Percentiles rank a stretch among this genome's conserved stretches.
Evolutionary conservation across 2,797 vertebrate species (phyloP).

Genomic region (Melanotaenia trifasciata): DNA sequence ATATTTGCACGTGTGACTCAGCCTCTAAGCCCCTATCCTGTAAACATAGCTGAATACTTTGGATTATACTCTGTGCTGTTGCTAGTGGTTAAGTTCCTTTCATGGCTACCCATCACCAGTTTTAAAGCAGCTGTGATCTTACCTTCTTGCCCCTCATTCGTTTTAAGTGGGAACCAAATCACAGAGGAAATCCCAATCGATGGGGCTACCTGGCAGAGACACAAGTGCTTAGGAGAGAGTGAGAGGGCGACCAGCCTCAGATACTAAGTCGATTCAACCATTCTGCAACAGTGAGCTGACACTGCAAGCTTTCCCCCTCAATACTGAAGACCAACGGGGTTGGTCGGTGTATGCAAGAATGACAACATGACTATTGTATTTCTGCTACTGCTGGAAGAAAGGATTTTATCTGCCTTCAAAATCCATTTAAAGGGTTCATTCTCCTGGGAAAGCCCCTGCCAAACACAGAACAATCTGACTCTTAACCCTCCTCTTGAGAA

Average conservation of each 20-base stretch:
- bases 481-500: constrained; percentile 73
- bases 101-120: constrained; percentile 42
- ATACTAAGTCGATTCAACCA: constrained; percentile 66
- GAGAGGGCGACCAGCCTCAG: constrained; percentile 47
- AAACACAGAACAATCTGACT: constrained; percentile 63
- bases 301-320: constrained; percentile 68
- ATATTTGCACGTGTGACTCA: constrained; percentile 21
- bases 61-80: constrained; percentile 16
- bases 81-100: constrained; percentile 39
- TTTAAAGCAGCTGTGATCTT: constrained; percentile 51
- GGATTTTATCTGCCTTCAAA: constrained; percentile 76
- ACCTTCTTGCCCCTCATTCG: constrained; percentile 58
- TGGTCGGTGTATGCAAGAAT: constrained; percentile 63
- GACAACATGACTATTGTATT: constrained; percentile 78
- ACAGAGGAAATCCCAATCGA: constrained; percentile 72
- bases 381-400: constrained; percentile 65
- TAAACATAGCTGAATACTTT: constrained; percentile 22
- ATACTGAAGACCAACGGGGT: constrained; percentile 50
- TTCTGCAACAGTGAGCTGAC: constrained; percentile 71
- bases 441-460: constrained; percentile 57
- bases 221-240: constrained; percentile 63
- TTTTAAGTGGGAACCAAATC: constrained; percentile 73
- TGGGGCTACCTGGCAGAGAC: constrained; percentile 68
- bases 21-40: not conserved
- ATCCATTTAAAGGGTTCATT: constrained; percentile 72